Evolutionary conservation across 2,888 invertebrate genomes (phyloP).

Genomic region (Phortica magna): DNA sequence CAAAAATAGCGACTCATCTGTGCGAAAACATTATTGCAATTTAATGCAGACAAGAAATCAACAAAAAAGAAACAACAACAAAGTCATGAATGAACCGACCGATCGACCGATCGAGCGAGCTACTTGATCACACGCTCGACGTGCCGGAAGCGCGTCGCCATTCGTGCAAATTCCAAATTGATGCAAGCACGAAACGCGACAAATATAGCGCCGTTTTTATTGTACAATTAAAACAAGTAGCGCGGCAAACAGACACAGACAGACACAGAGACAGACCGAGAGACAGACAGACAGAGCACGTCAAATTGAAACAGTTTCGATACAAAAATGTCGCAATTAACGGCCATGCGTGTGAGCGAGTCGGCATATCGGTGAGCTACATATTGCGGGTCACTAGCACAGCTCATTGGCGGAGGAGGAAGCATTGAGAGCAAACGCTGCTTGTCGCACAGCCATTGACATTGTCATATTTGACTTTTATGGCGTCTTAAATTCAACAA

Average conservation of each 20-base stretch:
- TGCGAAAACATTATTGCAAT: background rate
- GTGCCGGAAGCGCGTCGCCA: conserved; percentile 64
- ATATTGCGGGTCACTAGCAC: conserved; percentile 67
- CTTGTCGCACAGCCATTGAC: conserved; percentile 59
- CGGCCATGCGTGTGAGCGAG: conserved; percentile 1
- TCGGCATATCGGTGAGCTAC: background rate
- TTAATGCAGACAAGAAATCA: conserved; percentile 11
- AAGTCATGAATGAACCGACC: conserved; percentile 5
- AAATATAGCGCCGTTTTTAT: conserved; percentile 37
- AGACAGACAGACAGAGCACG: background rate
- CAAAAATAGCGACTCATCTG: conserved; percentile 5
- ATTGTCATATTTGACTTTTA: conserved; percentile 70
- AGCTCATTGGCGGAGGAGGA: conserved; percentile 39
- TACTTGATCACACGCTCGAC: conserved; percentile 35
- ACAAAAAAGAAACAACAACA: background rate
- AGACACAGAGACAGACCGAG: conserved; percentile 26
- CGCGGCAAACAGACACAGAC: conserved; percentile 43
- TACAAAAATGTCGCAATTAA: conserved; percentile 13
- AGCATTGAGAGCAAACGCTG: background rate
- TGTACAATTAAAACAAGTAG: conserved; percentile 59
- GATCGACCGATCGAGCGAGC: background rate
- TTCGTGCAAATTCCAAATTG: conserved; percentile 58
- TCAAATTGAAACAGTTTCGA: background rate
- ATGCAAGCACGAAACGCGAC: conserved; percentile 31
- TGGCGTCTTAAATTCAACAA: conserved; percentile 63